A percentile compares a stretch with the other conserved stretches of the same genome.
Conservation (phyloP, 2,797 vertebrate species). For the Molossus alvarezi region DNA sequence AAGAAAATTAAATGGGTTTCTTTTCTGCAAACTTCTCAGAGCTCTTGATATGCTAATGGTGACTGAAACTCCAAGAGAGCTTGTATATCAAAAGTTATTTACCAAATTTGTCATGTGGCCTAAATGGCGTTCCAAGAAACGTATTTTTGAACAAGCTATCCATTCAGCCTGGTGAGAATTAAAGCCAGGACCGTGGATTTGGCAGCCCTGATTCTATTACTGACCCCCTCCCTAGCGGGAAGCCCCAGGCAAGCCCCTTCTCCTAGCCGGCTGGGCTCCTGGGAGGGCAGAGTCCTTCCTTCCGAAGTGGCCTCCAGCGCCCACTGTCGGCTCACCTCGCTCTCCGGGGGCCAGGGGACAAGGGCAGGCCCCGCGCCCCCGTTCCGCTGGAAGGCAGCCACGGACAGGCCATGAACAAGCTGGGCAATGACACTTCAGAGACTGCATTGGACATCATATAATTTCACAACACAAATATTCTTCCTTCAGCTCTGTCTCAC, state of each 20-base stretch:
- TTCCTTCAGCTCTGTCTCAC: background rate
- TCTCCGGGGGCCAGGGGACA: too few relatives aligned
- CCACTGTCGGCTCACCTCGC: too few relatives aligned
- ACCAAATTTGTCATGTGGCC: background rate
- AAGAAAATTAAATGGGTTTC: slow-evolving; percentile 10
- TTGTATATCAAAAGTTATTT: background rate
- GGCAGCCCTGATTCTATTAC: background rate
- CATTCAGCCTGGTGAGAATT: background rate
- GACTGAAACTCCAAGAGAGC: background rate
- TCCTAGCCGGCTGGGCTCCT: background rate
- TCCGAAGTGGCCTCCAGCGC: too few relatives aligned
- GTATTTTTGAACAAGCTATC: background rate
- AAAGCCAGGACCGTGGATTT: background rate
- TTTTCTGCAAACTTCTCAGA: slow-evolving; percentile 30
- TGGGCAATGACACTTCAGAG: background rate
- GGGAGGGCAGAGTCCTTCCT: too few relatives aligned
- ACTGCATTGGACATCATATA: background rate
- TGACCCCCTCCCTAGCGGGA: background rate
- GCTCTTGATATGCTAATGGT: background rate
- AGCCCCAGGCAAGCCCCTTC: background rate
- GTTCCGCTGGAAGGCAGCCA: background rate
- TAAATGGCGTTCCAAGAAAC: background rate
- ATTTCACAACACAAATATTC: background rate
- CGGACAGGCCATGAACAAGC: rapidly evolving
- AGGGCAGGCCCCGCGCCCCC: too few relatives aligned